Percentiles rank a stretch among this genome's conserved stretches.
Evolutionary conservation across 1,140 invertebrate species (phyloP).

Genomic region (Aphelenchoides fujianensis): DNA sequence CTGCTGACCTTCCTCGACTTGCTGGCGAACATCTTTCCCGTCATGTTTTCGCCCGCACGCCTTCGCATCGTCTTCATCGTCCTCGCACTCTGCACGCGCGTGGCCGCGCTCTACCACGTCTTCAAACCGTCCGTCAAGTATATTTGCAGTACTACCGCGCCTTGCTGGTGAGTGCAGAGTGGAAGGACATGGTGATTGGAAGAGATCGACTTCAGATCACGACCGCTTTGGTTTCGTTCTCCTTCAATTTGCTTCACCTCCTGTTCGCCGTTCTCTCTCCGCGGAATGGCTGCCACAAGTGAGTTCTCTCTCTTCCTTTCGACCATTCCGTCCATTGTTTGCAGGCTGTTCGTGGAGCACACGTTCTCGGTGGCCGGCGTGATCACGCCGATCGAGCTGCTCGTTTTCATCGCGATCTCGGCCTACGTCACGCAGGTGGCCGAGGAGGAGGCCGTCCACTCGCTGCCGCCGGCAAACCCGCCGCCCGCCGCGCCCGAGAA

Average conservation of each 20-base stretch:
- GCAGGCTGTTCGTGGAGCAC: background rate
- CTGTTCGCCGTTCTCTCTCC: background rate
- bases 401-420: conserved; percentile 22
- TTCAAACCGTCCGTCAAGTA: conserved; percentile 4
- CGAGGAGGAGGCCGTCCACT: background rate
- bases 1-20: conserved; percentile 14
- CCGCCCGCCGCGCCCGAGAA: no score
- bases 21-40: conserved; percentile 13
- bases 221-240: background rate
- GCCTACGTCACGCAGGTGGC: conserved; percentile 8
- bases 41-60: background rate
- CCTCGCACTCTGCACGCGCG: background rate
- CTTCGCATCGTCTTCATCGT: conserved; percentile 14
- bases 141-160: background rate
- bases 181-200: background rate
- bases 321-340: no score
- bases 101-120: background rate
- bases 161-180: conserved; percentile 1
- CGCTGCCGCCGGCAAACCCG: background rate
- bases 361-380: conserved; percentile 15
- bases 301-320: no score
- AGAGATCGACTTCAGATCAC: background rate
- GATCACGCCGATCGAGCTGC: background rate
- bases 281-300: conserved; percentile 12
- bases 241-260: background rate